Conservation (phyloP, 2,888 invertebrate species). For the Sisyra nigra region DNA sequence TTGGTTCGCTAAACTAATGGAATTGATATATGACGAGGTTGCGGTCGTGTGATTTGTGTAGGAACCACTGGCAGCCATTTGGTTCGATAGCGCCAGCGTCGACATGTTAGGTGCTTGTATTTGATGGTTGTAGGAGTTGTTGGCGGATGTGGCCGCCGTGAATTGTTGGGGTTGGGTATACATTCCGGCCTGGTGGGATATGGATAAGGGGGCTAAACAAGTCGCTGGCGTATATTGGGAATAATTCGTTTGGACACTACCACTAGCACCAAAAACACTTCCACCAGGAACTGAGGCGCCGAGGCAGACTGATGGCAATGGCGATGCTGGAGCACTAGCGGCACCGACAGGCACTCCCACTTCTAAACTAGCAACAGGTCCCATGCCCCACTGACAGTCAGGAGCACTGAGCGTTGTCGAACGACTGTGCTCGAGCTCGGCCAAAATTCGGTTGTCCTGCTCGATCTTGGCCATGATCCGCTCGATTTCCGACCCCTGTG, state of each 20-base stretch:
- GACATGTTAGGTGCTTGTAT: conserved; percentile 1
- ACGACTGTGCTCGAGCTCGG: conserved; percentile 75
- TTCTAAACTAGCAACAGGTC: conserved; percentile 3
- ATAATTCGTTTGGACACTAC: not conserved
- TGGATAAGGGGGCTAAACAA: not conserved
- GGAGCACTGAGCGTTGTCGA: conserved; percentile 44
- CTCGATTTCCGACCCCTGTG: conserved; percentile 59
- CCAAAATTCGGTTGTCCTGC: conserved; percentile 75
- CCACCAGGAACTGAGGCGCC: not conserved
- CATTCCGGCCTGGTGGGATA: not conserved
- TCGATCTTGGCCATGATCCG: conserved; percentile 91
- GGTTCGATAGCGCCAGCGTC: conserved; percentile 2
- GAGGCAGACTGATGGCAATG: conserved; percentile 3
- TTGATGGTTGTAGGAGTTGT: not conserved
- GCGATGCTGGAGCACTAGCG: conserved; percentile 8
- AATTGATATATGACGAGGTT: conserved; percentile 2
- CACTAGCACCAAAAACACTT: not conserved
- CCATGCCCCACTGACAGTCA: conserved; percentile 7
- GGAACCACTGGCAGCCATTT: not conserved
- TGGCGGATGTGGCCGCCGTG: not conserved
- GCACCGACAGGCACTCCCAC: conserved; percentile 1
- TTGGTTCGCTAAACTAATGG: conserved; percentile 3
- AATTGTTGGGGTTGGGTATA: conserved; percentile 5
- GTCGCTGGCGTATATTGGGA: conserved; percentile 2
- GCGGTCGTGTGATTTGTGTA: not conserved